Base-by-base conservation (phyloP, 2,113 vertebrate genomes). In the Gorsachius goisagi region DNA sequence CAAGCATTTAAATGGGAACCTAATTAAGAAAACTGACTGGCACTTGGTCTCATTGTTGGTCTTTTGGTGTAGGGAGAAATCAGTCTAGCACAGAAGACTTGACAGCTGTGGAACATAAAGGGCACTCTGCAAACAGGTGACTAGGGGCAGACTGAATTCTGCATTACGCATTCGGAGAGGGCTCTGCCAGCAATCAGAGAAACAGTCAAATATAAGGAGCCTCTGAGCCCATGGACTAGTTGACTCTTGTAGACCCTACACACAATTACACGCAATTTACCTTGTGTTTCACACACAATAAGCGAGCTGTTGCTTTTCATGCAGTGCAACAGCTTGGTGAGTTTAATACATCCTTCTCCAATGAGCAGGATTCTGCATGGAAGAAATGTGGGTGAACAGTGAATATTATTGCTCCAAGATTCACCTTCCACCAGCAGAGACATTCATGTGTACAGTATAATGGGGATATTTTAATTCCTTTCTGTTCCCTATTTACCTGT, bases 11-110 rank as follows among this genome's bases (percentile, higher is more conserved):
- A 96, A 95, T 83, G n/a, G 68, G 68, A 94, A 81, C 28, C 74
- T 97, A 95, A 97, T 96, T 96, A 96, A 78, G 88, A 93, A 97
- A 97, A 95, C 87, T 95, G 96, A 96, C 83, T 95, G 87, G 72
- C 84, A 76, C 53, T 90, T 94, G 80, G 50, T 97, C 84, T 94
- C 32, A 53, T 78, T 96, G 74, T 59, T 82, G 77, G 62, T 95
- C 91, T 95, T 92, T 69, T 62, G 56, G 45, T 76, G 41, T 26
- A 94, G n/a, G 55, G 50, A 97, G 82, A 96, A 98, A 96, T 95
- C 90, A 96, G 66, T 97, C 93, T 63, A 94, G 82, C 80, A 93
- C 50, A 91, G 85, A 84, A 80, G 64, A 73, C 45, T 62, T 95
- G 96, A 95, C 90, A 94, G 89, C 64, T 88, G 64, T 68, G 19